Conservation (phyloP, 2,113 vertebrate genomes). For the Odocoileus virginianus region DNA sequence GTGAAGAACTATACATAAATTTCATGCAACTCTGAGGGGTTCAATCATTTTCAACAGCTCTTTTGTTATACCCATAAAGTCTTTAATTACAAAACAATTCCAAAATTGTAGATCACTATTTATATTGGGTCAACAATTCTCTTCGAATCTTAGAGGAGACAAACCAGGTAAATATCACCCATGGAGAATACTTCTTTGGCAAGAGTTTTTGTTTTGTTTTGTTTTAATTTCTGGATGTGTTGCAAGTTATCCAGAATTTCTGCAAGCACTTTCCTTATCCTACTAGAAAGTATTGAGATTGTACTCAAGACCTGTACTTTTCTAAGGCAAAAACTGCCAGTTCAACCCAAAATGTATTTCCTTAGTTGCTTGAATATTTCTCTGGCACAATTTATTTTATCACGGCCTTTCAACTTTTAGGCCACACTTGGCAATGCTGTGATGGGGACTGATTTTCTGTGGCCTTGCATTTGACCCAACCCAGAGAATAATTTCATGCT, state of each 20-base stretch:
- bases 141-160: neutral
- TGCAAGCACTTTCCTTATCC: neutral
- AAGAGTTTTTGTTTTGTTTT: neutral
- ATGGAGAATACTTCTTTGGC: neutral
- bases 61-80: neutral
- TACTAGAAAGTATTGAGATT: neutral
- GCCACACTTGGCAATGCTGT: neutral
- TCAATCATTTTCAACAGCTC: neutral
- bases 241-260: neutral
- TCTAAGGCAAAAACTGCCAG: slow-evolving; percentile 16
- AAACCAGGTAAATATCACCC: neutral
- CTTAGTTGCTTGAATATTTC: neutral
- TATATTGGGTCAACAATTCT: neutral
- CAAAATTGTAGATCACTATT: neutral
- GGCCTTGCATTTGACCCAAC: neutral
- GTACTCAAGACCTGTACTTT: neutral
- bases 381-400: neutral
- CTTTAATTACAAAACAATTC: neutral
- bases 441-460: neutral
- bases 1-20: neutral
- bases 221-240: neutral
- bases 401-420: neutral
- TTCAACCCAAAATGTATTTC: neutral
- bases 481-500: neutral
- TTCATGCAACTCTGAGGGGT: neutral